A percentile compares a stretch with the other conserved stretches of the same genome.
Evolutionary conservation across 2,888 invertebrate genomes (phyloP).

Genomic region (Spilosoma lubricipeda): DNA sequence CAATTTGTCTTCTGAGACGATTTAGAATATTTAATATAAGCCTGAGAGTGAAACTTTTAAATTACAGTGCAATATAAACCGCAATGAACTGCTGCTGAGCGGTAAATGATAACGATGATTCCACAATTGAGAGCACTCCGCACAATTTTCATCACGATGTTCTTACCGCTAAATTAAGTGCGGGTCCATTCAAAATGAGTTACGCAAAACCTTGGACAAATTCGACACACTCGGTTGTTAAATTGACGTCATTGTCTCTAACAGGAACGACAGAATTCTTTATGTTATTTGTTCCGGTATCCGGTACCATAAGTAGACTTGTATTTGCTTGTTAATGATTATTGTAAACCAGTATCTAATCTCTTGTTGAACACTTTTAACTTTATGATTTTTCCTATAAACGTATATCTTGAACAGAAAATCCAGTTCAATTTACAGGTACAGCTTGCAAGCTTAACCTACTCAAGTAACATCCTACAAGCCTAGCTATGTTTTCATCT

Average conservation of each 20-base stretch:
- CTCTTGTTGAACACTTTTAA: background rate
- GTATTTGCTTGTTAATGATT: constrained; percentile 12
- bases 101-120: constrained; percentile 31
- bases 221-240: constrained; percentile 17
- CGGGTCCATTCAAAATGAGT: background rate
- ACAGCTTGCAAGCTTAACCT: background rate
- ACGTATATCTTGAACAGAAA: background rate
- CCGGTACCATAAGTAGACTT: constrained; percentile 7
- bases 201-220: constrained; percentile 12
- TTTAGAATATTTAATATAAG: constrained; percentile 15
- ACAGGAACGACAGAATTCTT: background rate
- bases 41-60: constrained; percentile 22
- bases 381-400: background rate
- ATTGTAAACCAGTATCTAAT: constrained; percentile 11
- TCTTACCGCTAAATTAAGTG: constrained; percentile 14
- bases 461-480: background rate
- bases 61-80: constrained; percentile 27
- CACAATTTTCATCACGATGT: constrained; percentile 9
- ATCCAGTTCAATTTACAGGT: background rate
- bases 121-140: constrained; percentile 34
- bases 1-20: constrained; percentile 5
- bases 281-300: constrained; percentile 31
- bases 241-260: constrained; percentile 16
- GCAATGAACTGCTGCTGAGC: constrained; percentile 19
- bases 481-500: background rate